Evolutionary conservation across 2,113 vertebrate species (phyloP).

Genomic region (Neodontobutis hainanensis): DNA sequence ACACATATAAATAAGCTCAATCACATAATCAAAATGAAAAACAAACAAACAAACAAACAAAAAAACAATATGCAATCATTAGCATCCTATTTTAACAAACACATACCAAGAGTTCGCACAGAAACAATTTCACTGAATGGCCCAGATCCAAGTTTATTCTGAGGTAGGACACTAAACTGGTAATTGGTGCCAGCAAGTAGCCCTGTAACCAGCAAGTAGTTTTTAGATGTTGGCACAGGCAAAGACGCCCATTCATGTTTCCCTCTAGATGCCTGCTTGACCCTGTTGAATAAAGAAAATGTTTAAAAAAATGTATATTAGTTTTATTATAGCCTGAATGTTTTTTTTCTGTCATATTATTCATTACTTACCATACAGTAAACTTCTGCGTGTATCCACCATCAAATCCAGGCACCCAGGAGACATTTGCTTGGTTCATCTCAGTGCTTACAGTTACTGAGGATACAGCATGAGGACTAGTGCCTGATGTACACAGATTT

Average conservation of each 20-base stretch:
- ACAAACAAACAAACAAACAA: not conserved
- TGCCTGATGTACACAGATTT: slow-evolving; percentile 78
- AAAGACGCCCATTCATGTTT: slow-evolving; percentile 93
- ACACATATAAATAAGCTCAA: slow-evolving; percentile 1
- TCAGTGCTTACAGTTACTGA: slow-evolving; percentile 82
- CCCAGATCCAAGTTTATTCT: slow-evolving; percentile 96
- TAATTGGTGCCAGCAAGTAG: slow-evolving; percentile 85
- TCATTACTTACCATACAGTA: slow-evolving; percentile 88
- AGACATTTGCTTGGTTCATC: slow-evolving; percentile 85
- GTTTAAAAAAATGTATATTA: not conserved
- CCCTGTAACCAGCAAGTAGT: slow-evolving; percentile 85
- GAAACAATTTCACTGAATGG: slow-evolving; percentile 93
- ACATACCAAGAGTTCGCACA: slow-evolving; percentile 85
- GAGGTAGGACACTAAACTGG: slow-evolving; percentile 94
- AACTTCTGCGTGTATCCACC: slow-evolving; percentile 95
- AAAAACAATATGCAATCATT: not conserved
- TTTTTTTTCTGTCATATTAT: not conserved
- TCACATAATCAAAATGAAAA: not conserved
- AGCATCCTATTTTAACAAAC: not conserved
- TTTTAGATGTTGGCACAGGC: slow-evolving; percentile 83
- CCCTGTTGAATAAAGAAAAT: slow-evolving; percentile 69
- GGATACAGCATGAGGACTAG: slow-evolving; percentile 88
- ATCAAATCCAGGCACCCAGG: slow-evolving; percentile 93
- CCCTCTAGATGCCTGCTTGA: slow-evolving; percentile 82
- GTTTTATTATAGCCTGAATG: not conserved